phyloP scores from a whole-genome alignment of 2,888 invertebrate species.

The Sesamia inferens region DNA sequence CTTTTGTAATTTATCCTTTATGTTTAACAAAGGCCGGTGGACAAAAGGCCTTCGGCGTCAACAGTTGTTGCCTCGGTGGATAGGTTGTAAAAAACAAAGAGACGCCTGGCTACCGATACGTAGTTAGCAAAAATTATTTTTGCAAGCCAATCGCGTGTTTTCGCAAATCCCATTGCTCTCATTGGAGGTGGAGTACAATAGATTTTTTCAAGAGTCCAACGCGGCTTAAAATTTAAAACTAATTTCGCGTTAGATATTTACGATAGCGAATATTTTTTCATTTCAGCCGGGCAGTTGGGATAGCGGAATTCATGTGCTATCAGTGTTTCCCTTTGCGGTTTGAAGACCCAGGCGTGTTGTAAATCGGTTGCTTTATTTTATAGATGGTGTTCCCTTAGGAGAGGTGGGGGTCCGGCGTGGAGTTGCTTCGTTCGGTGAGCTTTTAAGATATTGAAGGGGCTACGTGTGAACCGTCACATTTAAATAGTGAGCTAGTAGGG shows the following conservation, averaged over 20 bases:
- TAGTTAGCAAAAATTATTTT: conserved; percentile 86
- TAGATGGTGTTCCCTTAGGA: conserved; percentile 85
- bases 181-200: conserved; percentile 85
- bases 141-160: conserved; percentile 86
- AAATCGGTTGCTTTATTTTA: conserved; percentile 90
- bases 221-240: conserved; percentile 59
- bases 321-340: conserved; percentile 84
- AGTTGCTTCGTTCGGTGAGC: conserved; percentile 79
- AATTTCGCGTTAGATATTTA: conserved; percentile 77
- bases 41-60: conserved; percentile 82
- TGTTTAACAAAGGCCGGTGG: conserved; percentile 82
- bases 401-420: conserved; percentile 71
- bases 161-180: conserved; percentile 72
- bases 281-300: conserved; percentile 72
- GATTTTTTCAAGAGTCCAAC: conserved; percentile 72
- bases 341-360: conserved; percentile 86
- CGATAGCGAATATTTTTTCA: conserved; percentile 72
- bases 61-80: conserved; percentile 73
- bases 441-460: conserved; percentile 84
- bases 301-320: conserved; percentile 82
- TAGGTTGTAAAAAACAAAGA: conserved; percentile 79
- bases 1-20: conserved; percentile 88
- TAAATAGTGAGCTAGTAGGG: conserved; percentile 69
- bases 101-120: conserved; percentile 78
- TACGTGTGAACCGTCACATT: conserved; percentile 76